Conservation (phyloP, 2,888 invertebrate species). For the Lithophane ornitopus region DNA sequence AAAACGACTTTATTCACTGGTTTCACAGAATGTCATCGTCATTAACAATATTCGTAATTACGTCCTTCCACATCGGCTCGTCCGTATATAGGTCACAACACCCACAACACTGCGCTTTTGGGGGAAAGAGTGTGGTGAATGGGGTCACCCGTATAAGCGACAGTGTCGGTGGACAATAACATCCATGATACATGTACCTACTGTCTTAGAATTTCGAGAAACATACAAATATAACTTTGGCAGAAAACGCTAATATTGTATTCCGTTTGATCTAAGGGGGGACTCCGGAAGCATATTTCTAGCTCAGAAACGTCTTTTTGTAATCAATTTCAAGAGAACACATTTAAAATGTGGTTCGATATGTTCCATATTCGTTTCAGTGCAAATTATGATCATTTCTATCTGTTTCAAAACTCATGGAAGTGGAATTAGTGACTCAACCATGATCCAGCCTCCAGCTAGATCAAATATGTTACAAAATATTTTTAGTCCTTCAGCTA, state of each 20-base stretch:
- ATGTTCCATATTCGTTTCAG: background rate
- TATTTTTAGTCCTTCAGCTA: background rate
- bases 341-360: background rate
- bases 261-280: background rate
- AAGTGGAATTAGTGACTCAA: background rate
- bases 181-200: conserved; percentile 41
- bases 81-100: conserved; percentile 81
- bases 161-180: conserved; percentile 71
- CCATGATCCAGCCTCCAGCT: background rate
- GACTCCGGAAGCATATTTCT: background rate
- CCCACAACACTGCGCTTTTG: conserved; percentile 76
- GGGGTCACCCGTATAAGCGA: conserved; percentile 77
- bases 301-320: background rate
- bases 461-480: background rate
- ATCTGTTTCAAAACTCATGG: background rate
- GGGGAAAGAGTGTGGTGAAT: conserved; percentile 76
- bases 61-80: conserved; percentile 63
- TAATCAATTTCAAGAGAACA: background rate
- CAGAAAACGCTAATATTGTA: background rate
- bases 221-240: conserved; percentile 44
- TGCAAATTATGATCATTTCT: background rate
- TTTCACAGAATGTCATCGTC: conserved; percentile 31
- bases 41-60: conserved; percentile 55
- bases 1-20: conserved; percentile 28
- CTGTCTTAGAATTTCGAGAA: conserved; percentile 44